These are phyloP conservation scores for Cairina moschata DNA, from an alignment of 2,113 vertebrate genomes.

Conservation along the genomic window DNA sequence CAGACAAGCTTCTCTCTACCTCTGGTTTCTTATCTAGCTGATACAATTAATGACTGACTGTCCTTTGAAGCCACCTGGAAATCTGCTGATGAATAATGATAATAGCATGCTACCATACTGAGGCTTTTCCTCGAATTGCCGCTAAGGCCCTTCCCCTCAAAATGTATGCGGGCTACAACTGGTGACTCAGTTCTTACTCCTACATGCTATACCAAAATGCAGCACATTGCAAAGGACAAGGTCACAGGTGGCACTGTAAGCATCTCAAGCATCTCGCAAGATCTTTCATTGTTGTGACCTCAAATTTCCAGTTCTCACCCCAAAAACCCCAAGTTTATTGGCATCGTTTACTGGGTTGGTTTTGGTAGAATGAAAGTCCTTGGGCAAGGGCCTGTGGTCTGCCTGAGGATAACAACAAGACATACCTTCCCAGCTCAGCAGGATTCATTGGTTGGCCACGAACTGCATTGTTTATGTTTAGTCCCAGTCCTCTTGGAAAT, in stretches of 20 bases:
- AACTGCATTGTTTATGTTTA: neutral
- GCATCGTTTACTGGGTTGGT: neutral
- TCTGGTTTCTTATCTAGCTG: slow-evolving; percentile 1
- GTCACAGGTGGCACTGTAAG: neutral
- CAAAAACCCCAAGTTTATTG: neutral
- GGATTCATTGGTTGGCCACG: neutral
- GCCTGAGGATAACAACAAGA: neutral
- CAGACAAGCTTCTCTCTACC: neutral
- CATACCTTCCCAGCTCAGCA: neutral
- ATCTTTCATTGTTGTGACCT: neutral
- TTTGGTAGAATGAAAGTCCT: neutral
- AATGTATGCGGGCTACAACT: neutral
- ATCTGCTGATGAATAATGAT: neutral
- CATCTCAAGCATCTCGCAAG: neutral
- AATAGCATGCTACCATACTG: neutral
- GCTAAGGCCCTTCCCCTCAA: neutral
- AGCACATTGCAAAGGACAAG: neutral
- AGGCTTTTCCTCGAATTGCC: neutral
- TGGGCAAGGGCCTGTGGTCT: neutral
- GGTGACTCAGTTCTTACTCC: neutral
- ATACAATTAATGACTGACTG: neutral
- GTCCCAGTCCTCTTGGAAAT: neutral
- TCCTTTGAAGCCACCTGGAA: slow-evolving; percentile 37
- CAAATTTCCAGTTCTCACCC: neutral
- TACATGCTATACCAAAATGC: neutral